These are phyloP conservation scores for Catalaphyllia jardinei DNA, from an alignment of 64 coral and sea anemone genomes.

Conservation along the genomic window DNA sequence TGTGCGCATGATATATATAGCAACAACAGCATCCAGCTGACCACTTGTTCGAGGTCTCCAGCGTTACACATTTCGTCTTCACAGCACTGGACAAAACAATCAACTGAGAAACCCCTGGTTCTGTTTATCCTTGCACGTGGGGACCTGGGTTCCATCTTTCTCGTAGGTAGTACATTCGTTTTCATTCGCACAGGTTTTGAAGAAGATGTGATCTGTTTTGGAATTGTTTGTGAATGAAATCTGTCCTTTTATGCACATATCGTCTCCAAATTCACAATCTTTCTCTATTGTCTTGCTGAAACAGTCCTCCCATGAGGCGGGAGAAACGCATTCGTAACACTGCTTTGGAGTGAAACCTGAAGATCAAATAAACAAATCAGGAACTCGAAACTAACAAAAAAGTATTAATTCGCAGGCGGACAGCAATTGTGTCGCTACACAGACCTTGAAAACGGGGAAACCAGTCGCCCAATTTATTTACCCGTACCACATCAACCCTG, in stretches of 20 bases:
- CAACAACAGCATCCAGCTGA: not conserved
- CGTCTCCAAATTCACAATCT: not conserved
- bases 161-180: not conserved
- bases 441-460: no score
- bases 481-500: no score
- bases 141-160: conserved; percentile 2
- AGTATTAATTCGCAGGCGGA: no score
- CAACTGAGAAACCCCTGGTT: not conserved
- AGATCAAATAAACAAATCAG: not conserved
- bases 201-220: not conserved
- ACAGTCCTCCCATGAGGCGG: not conserved
- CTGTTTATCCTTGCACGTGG: not conserved
- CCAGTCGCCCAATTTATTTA: no score
- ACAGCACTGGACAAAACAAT: not conserved
- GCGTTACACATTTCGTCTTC: not conserved
- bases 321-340: conserved; percentile 1
- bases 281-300: not conserved
- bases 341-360: not conserved
- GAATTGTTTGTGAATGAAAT: not conserved
- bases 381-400: not conserved
- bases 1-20: not conserved
- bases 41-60: not conserved
- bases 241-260: not conserved
- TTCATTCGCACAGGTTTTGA: not conserved
- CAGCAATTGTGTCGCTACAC: no score